Conservation (phyloP, 1,140 invertebrate species). For the Lepeophtheirus salmonis region DNA sequence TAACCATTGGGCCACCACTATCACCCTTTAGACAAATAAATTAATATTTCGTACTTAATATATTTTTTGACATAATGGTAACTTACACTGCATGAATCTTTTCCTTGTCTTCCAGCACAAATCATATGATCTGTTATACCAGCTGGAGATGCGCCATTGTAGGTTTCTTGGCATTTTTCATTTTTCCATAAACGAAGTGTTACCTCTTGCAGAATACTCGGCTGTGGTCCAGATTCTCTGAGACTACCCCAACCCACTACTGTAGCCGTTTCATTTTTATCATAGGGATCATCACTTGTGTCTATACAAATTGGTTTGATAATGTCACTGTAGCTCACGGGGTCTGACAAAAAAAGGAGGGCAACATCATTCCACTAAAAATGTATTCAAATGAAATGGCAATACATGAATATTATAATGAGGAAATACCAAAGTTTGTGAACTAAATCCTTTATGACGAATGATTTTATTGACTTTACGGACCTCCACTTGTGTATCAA, state of each 20-base stretch:
- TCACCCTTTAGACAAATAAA: too few relatives aligned
- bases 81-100: slow-evolving; percentile 72
- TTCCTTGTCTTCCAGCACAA: slow-evolving; percentile 55
- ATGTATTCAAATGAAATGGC: slow-evolving; percentile 12
- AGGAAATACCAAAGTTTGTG: slow-evolving; percentile 47
- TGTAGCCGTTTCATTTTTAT: slow-evolving; percentile 42
- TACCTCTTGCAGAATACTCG: slow-evolving; percentile 42
- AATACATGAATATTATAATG: not conserved
- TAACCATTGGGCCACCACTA: too few relatives aligned
- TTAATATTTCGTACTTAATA: too few relatives aligned
- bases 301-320: slow-evolving; percentile 67
- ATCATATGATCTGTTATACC: slow-evolving; percentile 69
- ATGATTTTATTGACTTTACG: slow-evolving; percentile 49
- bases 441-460: slow-evolving; percentile 59
- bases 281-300: slow-evolving; percentile 36
- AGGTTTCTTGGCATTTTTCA: slow-evolving; percentile 50
- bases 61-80: too few relatives aligned
- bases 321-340: slow-evolving; percentile 48
- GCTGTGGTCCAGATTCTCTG: slow-evolving; percentile 43
- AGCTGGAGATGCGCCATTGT: slow-evolving; percentile 61
- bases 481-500: slow-evolving; percentile 19
- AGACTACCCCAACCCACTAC: slow-evolving; percentile 69
- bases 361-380: slow-evolving; percentile 65
- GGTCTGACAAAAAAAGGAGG: slow-evolving; percentile 54
- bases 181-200: slow-evolving; percentile 65